phyloP scores from a whole-genome alignment of 2,888 invertebrate genomes.

The Odiellus spinosus region DNA sequence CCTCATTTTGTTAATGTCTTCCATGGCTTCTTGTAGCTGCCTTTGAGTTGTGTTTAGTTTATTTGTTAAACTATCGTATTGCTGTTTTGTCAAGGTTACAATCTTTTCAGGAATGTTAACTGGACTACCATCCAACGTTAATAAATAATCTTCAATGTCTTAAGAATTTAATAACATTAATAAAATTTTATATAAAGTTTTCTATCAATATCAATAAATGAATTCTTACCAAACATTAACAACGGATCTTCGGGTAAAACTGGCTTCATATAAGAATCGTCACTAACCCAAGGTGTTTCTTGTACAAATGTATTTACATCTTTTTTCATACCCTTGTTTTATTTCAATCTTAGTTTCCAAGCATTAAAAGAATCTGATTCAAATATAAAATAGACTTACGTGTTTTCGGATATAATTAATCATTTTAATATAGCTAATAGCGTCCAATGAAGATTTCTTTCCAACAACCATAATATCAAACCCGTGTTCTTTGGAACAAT shows the following conservation, averaged over 20 bases:
- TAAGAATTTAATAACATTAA: conserved; percentile 1
- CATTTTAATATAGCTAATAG: background rate
- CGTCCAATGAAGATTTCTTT: background rate
- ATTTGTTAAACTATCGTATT: background rate
- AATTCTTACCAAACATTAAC: conserved; percentile 54
- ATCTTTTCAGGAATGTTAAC: conserved; percentile 2
- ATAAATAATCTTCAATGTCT: conserved; percentile 12
- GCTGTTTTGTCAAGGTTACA: background rate
- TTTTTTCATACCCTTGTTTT: too few relatives aligned
- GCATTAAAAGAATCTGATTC: too few relatives aligned
- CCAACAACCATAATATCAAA: conserved; percentile 17
- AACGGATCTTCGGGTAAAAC: conserved; percentile 54
- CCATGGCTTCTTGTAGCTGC: conserved; percentile 2
- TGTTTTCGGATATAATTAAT: background rate
- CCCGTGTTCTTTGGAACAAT: conserved; percentile 16
- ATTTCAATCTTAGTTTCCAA: too few relatives aligned
- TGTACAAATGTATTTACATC: too few relatives aligned
- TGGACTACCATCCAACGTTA: too few relatives aligned
- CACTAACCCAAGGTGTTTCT: conserved; percentile 47
- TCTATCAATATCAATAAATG: background rate
- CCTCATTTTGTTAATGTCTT: conserved; percentile 10
- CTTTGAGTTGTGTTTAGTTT: conserved; percentile 5
- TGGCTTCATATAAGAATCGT: conserved; percentile 63
- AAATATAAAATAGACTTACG: background rate
- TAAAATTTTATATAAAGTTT: too few relatives aligned